These are phyloP conservation scores for Oscheius sp. DNA, from an alignment of 2,888 invertebrate genomes.

Conservation along the genomic window DNA sequence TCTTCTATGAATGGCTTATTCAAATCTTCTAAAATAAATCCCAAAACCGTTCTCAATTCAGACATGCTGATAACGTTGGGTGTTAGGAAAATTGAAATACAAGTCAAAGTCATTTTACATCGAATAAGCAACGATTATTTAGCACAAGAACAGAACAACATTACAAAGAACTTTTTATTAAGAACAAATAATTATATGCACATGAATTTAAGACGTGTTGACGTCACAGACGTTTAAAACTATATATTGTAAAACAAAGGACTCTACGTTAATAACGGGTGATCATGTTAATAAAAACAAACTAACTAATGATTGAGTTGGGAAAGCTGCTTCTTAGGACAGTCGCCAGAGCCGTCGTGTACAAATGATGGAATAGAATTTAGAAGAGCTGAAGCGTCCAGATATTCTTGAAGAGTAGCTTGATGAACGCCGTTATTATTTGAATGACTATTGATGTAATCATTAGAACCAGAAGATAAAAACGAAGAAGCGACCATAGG, in stretches of 20 bases:
- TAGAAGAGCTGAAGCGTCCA: constrained; percentile 27
- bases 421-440: constrained; percentile 14
- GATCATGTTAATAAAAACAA: not conserved
- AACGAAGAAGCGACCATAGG: not conserved
- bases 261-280: constrained; percentile 7
- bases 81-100: too few relatives aligned
- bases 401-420: constrained; percentile 25
- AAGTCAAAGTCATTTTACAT: too few relatives aligned
- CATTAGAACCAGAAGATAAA: not conserved
- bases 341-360: constrained; percentile 30
- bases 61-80: too few relatives aligned
- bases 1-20: too few relatives aligned
- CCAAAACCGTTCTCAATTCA: too few relatives aligned
- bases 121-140: too few relatives aligned
- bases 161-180: too few relatives aligned
- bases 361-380: constrained; percentile 25
- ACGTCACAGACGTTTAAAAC: constrained; percentile 10
- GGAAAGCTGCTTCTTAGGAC: constrained; percentile 18
- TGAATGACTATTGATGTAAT: not conserved
- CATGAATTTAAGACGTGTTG: constrained; percentile 4
- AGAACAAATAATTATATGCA: constrained; percentile 11
- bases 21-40: too few relatives aligned
- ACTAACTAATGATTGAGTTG: not conserved
- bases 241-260: constrained; percentile 10
- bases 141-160: too few relatives aligned